phyloP scores from a whole-genome alignment of 2,113 vertebrate genomes.

The Ia io region DNA sequence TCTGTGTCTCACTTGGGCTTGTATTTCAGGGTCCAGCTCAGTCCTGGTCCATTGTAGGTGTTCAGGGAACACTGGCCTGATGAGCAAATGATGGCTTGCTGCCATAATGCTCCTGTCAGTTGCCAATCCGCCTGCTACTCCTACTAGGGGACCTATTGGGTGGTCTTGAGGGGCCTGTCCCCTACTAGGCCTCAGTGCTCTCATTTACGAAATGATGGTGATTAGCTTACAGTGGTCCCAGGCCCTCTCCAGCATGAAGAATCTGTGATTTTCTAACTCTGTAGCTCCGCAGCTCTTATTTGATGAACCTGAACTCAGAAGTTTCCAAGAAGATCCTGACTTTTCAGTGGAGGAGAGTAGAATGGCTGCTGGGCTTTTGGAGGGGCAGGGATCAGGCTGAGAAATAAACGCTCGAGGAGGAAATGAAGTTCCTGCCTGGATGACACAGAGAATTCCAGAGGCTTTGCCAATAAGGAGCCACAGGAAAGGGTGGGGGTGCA shows the following conservation, averaged over 20 bases:
- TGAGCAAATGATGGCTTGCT: background rate
- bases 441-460: accelerated
- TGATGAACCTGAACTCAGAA: background rate
- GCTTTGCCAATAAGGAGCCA: background rate
- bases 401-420: background rate
- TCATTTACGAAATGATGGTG: background rate
- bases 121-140: background rate
- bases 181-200: background rate
- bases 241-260: background rate
- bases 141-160: background rate
- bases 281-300: accelerated
- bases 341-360: background rate
- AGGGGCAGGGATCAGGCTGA: background rate
- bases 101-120: accelerated
- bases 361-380: background rate
- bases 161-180: background rate
- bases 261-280: background rate
- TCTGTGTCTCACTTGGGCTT: background rate
- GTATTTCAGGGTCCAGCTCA: background rate
- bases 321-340: background rate
- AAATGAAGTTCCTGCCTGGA: background rate
- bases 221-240: background rate
- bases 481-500: background rate
- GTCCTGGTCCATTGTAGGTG: background rate
- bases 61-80: background rate